These are phyloP conservation scores for Paralvinella palmiformis DNA, from an alignment of 1,140 invertebrate genomes.

Conservation along the genomic window DNA sequence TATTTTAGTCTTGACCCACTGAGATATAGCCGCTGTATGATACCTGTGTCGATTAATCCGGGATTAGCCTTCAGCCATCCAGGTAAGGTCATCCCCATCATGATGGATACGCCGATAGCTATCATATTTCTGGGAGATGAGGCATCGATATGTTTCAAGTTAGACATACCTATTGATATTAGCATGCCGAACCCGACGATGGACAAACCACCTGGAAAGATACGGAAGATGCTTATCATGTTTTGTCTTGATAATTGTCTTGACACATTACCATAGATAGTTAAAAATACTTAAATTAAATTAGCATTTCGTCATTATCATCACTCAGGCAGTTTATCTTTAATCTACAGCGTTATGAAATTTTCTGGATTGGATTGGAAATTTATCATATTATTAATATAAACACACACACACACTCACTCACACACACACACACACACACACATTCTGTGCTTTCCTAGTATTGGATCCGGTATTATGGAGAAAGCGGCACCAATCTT, in stretches of 20 bases:
- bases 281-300: too few species aligned
- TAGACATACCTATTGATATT: constrained; percentile 10
- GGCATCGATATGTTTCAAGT: constrained; percentile 15
- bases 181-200: constrained; percentile 11
- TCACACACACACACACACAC: too few species aligned
- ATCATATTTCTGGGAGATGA: constrained; percentile 13
- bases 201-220: neutral
- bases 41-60: constrained; percentile 6
- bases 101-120: constrained; percentile 16
- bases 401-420: too few species aligned
- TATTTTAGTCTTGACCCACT: neutral
- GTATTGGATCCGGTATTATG: constrained; percentile 78
- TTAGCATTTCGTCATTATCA: too few species aligned
- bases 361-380: too few species aligned
- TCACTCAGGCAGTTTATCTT: too few species aligned
- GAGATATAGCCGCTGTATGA: neutral
- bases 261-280: too few species aligned
- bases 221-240: too few species aligned
- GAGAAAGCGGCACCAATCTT: constrained; percentile 75
- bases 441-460: constrained; percentile 67
- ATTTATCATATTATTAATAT: too few species aligned
- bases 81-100: constrained; percentile 16
- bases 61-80: constrained; percentile 4
- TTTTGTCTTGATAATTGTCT: too few species aligned
- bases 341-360: too few species aligned